Percentiles rank a stretch among this genome's conserved stretches.
Evolutionary conservation across 2,797 vertebrate species (phyloP).

Genomic region (Strix occidentalis): DNA sequence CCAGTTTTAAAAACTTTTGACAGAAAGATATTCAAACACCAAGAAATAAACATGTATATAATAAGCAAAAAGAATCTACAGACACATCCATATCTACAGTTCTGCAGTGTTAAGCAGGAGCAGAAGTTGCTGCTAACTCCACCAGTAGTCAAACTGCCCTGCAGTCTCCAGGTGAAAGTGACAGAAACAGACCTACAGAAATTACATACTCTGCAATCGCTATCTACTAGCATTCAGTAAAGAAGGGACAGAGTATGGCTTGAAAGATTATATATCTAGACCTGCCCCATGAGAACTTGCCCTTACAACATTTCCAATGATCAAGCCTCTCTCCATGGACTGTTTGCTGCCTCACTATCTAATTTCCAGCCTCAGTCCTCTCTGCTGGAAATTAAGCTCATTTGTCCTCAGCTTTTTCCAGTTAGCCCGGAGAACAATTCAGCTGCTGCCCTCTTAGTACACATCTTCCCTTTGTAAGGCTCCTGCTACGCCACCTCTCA

Average conservation of each 20-base stretch:
- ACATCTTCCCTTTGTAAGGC: not conserved
- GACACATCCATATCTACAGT: not conserved
- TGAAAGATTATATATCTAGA: not conserved
- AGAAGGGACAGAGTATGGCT: not conserved
- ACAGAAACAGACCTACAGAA: not conserved
- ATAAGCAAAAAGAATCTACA: not conserved
- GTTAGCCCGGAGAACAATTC: not conserved
- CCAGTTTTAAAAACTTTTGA: not conserved
- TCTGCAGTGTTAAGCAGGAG: not conserved
- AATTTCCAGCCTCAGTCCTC: not conserved
- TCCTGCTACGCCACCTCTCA: not conserved
- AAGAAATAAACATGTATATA: not conserved
- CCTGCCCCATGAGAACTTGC: not conserved
- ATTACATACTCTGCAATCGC: not conserved
- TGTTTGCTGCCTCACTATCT: not conserved
- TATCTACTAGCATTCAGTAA: not conserved
- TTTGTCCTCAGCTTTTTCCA: not conserved
- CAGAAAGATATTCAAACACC: not conserved
- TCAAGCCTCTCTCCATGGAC: not conserved
- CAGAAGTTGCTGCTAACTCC: not conserved
- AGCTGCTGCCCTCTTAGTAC: not conserved
- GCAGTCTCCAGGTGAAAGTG: not conserved
- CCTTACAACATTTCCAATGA: not conserved
- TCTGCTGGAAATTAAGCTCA: not conserved
- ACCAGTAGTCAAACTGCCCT: not conserved